Conservation (phyloP, 1,140 invertebrate species). For the Megalopta genalis region DNA sequence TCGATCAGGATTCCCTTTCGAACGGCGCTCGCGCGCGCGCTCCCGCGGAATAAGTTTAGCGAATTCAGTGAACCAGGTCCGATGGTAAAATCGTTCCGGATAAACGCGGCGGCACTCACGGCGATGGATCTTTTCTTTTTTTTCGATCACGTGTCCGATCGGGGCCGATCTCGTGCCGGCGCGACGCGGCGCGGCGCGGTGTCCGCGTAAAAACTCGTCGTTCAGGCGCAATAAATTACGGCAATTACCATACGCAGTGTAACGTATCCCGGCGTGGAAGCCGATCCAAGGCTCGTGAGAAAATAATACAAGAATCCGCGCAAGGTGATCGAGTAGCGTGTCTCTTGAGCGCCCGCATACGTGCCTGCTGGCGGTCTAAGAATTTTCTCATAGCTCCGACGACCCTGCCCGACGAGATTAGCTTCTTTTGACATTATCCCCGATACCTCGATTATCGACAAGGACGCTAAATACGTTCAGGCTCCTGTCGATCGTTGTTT, state of each 20-base stretch:
- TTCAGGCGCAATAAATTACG: constrained; percentile 37
- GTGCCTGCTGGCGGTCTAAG: constrained; percentile 22
- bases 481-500: constrained; percentile 37
- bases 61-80: not conserved
- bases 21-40: too few species aligned
- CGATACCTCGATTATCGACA: constrained; percentile 62
- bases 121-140: not conserved
- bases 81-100: constrained; percentile 1
- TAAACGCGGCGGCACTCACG: constrained; percentile 18
- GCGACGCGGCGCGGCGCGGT: not conserved
- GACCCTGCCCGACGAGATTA: constrained; percentile 54
- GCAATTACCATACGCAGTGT: constrained; percentile 36
- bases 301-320: constrained; percentile 65
- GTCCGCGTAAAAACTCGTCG: constrained; percentile 34
- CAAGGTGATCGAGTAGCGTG: constrained; percentile 65
- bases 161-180: constrained; percentile 4
- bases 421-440: constrained; percentile 60
- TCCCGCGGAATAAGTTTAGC: not conserved
- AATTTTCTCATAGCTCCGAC: constrained; percentile 62
- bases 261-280: constrained; percentile 36
- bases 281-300: constrained; percentile 55
- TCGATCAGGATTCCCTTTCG: not conserved
- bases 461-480: constrained; percentile 63
- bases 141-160: constrained; percentile 17
- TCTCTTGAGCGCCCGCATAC: constrained; percentile 51